Evolutionary conservation across 2,113 vertebrate genomes (phyloP).

Genomic region (Tympanuchus pallidicinctus): DNA sequence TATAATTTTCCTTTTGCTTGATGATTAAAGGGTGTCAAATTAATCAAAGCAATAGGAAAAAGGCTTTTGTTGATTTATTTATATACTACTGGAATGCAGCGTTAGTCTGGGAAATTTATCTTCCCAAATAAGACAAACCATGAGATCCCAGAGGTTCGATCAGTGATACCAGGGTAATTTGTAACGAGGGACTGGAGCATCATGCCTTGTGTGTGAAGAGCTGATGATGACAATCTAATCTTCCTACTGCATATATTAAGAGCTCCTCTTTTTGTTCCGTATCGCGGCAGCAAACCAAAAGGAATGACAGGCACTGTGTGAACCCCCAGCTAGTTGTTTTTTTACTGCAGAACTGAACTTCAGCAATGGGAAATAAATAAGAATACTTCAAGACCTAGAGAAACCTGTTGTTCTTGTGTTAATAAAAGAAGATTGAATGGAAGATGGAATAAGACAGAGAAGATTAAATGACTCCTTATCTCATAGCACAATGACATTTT

Average conservation of each 20-base stretch:
- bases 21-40: neutral
- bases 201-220: neutral
- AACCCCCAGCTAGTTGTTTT: neutral
- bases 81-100: neutral
- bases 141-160: neutral
- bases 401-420: constrained; percentile 40
- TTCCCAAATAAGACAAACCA: neutral
- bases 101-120: neutral
- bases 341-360: constrained; percentile 5
- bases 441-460: constrained; percentile 27
- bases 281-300: rapidly evolving
- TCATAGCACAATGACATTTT: constrained; percentile 58
- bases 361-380: constrained; percentile 23
- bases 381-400: neutral
- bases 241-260: neutral
- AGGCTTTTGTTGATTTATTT: neutral
- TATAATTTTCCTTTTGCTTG: neutral
- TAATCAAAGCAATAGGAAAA: neutral
- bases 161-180: neutral
- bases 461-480: constrained; percentile 68
- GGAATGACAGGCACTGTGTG: rapidly evolving
- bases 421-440: constrained; percentile 56
- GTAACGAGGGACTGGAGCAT: neutral
- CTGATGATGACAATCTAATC: neutral
- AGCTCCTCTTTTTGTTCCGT: neutral